A percentile compares a stretch with the other conserved stretches of the same genome.
Evolutionary conservation across 2,113 vertebrate genomes (phyloP).

Genomic region (Rattus rattus): DNA sequence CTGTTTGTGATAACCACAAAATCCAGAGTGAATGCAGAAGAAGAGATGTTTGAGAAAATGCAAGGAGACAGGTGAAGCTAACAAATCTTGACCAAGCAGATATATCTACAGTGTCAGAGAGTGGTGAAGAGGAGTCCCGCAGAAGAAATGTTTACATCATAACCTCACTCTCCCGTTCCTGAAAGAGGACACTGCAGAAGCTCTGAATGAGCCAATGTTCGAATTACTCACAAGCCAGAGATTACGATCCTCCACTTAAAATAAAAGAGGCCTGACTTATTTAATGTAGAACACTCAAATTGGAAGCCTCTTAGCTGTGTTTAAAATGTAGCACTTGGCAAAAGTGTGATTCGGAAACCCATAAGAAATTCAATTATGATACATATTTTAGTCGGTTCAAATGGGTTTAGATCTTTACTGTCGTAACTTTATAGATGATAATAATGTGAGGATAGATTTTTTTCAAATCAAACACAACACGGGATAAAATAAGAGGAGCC

Average conservation of each 20-base stretch:
- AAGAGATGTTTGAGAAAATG: not conserved
- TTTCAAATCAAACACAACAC: slow-evolving; percentile 2
- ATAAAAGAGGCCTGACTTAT: not conserved
- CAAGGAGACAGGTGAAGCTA: not conserved
- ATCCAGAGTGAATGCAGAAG: not conserved
- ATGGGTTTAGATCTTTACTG: slow-evolving; percentile 10
- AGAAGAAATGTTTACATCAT: not conserved
- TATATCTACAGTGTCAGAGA: not conserved
- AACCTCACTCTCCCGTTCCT: not conserved
- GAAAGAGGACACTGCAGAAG: not conserved
- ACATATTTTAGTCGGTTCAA: not conserved
- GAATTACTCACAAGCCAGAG: not conserved
- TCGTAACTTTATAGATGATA: slow-evolving; percentile 13
- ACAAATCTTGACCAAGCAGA: not conserved
- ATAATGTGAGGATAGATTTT: not conserved
- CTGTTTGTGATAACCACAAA: not conserved
- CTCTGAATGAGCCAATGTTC: not conserved
- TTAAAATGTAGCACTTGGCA: slow-evolving; percentile 47
- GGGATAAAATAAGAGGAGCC: not conserved
- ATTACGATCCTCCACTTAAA: not conserved
- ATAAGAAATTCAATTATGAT: slow-evolving; percentile 2
- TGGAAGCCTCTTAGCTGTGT: not conserved
- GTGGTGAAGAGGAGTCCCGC: not conserved
- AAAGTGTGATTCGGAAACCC: slow-evolving; percentile 38
- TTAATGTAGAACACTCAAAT: slow-evolving; percentile 12